phyloP scores from a whole-genome alignment of 1,140 invertebrate species.

The Cheumatopsyche charites region DNA sequence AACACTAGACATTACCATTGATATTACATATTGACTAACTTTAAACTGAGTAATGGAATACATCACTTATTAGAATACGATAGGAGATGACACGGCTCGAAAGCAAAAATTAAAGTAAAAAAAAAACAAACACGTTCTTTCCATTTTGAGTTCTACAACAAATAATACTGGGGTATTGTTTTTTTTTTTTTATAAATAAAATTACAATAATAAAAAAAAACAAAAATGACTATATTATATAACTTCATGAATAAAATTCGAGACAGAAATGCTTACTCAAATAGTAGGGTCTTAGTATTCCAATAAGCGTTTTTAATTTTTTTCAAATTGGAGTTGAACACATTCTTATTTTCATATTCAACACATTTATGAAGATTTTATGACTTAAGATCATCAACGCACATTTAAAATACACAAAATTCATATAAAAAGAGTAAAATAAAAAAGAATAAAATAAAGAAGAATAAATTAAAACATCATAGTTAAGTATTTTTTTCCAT shows the following conservation, averaged over 20 bases:
- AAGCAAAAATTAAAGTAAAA: slow-evolving; percentile 3
- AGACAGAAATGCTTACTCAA: slow-evolving; percentile 3
- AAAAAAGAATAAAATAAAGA: slow-evolving; percentile 29
- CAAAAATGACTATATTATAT: not conserved
- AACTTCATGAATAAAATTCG: slow-evolving; percentile 1
- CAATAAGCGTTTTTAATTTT: slow-evolving; percentile 30
- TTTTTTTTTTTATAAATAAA: not conserved
- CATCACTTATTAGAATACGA: slow-evolving; percentile 35
- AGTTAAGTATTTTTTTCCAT: too few relatives aligned
- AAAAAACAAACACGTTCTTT: slow-evolving; percentile 3
- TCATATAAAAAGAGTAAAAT: not conserved
- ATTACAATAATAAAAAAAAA: not conserved
- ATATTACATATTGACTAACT: slow-evolving; percentile 34
- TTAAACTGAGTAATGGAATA: slow-evolving; percentile 37
- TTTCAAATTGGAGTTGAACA: slow-evolving; percentile 23
- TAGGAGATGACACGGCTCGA: not conserved
- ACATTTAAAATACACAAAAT: not conserved
- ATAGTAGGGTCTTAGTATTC: slow-evolving; percentile 21
- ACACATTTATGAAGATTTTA: not conserved
- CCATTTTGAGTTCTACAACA: too few relatives aligned
- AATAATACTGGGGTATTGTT: slow-evolving; percentile 2
- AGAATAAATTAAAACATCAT: slow-evolving; percentile 13
- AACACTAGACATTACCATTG: slow-evolving; percentile 40
- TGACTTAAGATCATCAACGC: slow-evolving; percentile 21
- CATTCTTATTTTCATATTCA: slow-evolving; percentile 8